phyloP scores from a whole-genome alignment of 2,797 vertebrate genomes.

The Prunella strophiata region DNA sequence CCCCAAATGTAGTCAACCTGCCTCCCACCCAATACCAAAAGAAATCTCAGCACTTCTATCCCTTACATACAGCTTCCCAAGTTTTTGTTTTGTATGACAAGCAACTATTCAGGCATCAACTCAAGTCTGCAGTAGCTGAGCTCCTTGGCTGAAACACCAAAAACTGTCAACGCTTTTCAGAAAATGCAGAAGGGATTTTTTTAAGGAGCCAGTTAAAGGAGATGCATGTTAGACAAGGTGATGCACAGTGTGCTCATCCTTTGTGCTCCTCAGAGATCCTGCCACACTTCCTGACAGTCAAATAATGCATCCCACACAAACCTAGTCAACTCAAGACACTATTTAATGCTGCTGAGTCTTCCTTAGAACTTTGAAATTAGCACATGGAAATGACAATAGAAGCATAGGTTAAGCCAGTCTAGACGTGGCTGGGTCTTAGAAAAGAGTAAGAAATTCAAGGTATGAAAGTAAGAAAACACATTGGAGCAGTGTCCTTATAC shows the following conservation, averaged over 20 bases:
- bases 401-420: not conserved
- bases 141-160: not conserved
- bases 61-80: not conserved
- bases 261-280: not conserved
- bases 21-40: not conserved
- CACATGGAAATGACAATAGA: not conserved
- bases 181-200: not conserved
- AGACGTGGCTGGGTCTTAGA: not conserved
- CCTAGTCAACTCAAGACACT: not conserved
- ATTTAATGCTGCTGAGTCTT: not conserved
- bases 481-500: not conserved
- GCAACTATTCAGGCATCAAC: not conserved
- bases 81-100: not conserved
- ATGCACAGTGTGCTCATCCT: not conserved
- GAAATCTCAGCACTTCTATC: not conserved
- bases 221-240: not conserved
- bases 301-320: not conserved
- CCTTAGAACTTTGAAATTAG: not conserved
- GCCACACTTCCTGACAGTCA: not conserved
- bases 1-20: not conserved
- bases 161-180: not conserved
- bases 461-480: not conserved
- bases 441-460: not conserved
- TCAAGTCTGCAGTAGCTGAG: not conserved
- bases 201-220: not conserved